Conservation (phyloP, 2,888 invertebrate genomes). For the Leptopterna dolabrata region DNA sequence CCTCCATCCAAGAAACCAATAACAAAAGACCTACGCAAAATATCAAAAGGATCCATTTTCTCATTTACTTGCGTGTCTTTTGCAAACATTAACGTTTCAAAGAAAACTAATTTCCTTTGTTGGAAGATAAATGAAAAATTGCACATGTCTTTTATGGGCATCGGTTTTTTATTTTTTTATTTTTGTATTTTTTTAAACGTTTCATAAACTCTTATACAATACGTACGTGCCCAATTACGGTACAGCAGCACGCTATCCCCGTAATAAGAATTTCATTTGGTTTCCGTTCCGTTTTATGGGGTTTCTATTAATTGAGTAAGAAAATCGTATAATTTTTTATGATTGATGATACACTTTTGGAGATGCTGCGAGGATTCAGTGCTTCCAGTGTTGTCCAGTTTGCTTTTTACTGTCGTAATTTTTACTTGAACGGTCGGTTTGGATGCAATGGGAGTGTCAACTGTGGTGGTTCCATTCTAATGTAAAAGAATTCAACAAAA, state of each 20-base stretch:
- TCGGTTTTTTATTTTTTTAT: too few relatives aligned
- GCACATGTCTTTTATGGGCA: background rate
- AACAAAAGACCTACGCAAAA: slow-evolving; percentile 11
- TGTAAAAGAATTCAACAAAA: too few relatives aligned
- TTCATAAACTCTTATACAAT: slow-evolving; percentile 4
- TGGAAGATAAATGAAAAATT: background rate
- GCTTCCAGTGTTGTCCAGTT: too few relatives aligned
- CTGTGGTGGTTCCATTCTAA: too few relatives aligned
- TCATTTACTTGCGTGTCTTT: slow-evolving; percentile 8
- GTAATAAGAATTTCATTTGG: background rate
- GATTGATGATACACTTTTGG: too few relatives aligned
- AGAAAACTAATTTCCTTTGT: slow-evolving; percentile 2
- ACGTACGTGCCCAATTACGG: background rate
- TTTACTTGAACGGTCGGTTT: too few relatives aligned
- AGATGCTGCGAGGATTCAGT: too few relatives aligned
- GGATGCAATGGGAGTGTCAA: too few relatives aligned
- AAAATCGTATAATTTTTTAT: too few relatives aligned
- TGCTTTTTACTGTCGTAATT: too few relatives aligned
- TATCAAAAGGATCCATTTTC: slow-evolving; percentile 11
- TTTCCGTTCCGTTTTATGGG: background rate
- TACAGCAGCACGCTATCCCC: background rate
- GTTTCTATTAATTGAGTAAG: background rate
- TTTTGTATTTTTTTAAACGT: too few relatives aligned
- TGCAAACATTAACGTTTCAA: slow-evolving; percentile 3
- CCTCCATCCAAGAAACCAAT: background rate